Conservation (phyloP, 53 echinoderm and acorn worm species). For the Astropecten irregularis region DNA sequence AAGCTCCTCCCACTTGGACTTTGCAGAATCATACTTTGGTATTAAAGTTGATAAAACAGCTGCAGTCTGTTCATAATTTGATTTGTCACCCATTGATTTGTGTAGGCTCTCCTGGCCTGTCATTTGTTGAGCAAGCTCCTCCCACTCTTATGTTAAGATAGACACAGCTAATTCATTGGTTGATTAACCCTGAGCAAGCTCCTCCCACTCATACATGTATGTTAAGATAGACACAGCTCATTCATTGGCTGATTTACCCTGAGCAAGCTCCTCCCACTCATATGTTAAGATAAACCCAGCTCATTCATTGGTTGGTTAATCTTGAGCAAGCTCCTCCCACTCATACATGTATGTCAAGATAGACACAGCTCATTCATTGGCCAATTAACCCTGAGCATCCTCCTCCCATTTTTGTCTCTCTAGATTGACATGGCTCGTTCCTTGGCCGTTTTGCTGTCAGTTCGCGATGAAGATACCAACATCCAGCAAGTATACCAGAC, state of each 20-base stretch:
- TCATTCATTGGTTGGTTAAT: too few species aligned
- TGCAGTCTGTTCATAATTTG: too few species aligned
- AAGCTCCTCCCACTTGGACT: too few species aligned
- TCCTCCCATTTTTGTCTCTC: background rate
- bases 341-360: too few species aligned
- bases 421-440: conserved; percentile 70
- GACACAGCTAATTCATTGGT: background rate
- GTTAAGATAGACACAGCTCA: background rate
- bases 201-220: background rate
- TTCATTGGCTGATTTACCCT: background rate
- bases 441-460: conserved; percentile 68
- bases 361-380: background rate
- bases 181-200: too few species aligned
- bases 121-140: background rate
- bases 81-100: too few species aligned
- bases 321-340: background rate
- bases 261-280: too few species aligned
- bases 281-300: conserved; percentile 26
- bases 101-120: too few species aligned
- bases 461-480: conserved; percentile 62
- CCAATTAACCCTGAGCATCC: background rate
- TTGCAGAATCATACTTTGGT: too few species aligned
- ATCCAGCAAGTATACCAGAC: conserved; percentile 65
- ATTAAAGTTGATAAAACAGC: too few species aligned
- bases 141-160: background rate